Conservation (phyloP, 2,888 invertebrate genomes). For the Sphaeridia pumilis region DNA sequence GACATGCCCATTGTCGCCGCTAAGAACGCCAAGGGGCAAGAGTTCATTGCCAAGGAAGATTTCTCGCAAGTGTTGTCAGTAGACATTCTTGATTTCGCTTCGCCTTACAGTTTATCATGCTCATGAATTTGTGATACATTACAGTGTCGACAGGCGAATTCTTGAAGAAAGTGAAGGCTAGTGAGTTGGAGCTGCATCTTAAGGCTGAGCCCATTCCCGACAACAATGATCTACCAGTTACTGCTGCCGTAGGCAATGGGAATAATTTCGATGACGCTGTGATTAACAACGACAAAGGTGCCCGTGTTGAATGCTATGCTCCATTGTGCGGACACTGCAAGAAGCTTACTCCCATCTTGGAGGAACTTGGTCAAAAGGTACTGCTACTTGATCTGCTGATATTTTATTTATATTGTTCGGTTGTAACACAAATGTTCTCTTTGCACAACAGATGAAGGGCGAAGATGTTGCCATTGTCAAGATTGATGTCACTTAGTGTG, state of each 20-base stretch:
- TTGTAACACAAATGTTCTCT: not conserved
- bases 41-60: slow-evolving; percentile 77
- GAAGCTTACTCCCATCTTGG: slow-evolving; percentile 81
- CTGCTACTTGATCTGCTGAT: not conserved
- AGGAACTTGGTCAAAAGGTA: slow-evolving; percentile 81
- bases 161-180: slow-evolving; percentile 66
- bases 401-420: not conserved
- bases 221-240: slow-evolving; percentile 67
- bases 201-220: slow-evolving; percentile 92
- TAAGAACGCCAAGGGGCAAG: slow-evolving; percentile 65
- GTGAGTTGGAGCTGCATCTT: slow-evolving; percentile 75
- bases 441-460: slow-evolving; percentile 52
- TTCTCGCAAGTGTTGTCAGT: slow-evolving; percentile 43
- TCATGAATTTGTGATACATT: not conserved
- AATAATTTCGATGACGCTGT: slow-evolving; percentile 95
- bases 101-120: not conserved
- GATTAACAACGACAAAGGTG: slow-evolving; percentile 78
- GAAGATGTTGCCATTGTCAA: slow-evolving; percentile 89
- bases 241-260: slow-evolving; percentile 80
- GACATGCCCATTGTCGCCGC: slow-evolving; percentile 85
- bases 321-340: slow-evolving; percentile 99
- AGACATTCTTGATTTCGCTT: no score
- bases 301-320: slow-evolving; percentile 95
- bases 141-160: slow-evolving; percentile 74
- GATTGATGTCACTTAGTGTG: slow-evolving; percentile 96